These are phyloP conservation scores for Hyperoplus immaculatus DNA, from an alignment of 2,797 vertebrate species.

Conservation along the genomic window DNA sequence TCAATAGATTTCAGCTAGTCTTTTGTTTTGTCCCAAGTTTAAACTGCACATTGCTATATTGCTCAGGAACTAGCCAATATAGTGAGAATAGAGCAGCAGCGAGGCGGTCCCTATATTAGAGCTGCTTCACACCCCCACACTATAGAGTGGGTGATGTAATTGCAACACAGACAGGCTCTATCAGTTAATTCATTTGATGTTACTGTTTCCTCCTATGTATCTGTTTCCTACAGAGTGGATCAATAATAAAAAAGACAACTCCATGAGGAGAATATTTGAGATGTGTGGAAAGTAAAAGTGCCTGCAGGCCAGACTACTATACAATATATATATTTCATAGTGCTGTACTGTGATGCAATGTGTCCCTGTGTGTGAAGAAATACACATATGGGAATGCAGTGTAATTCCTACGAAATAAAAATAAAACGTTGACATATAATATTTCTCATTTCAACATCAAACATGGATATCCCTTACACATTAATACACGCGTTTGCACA, in stretches of 20 bases:
- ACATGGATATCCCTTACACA: constrained; percentile 3
- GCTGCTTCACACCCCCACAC: constrained; percentile 3
- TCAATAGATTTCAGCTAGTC: background rate
- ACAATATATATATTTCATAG: constrained; percentile 14
- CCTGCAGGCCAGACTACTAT: background rate
- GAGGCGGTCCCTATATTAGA: constrained; percentile 31
- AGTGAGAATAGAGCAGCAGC: constrained; percentile 5
- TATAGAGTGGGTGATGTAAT: background rate
- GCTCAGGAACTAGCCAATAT: background rate
- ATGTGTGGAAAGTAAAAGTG: constrained; percentile 12
- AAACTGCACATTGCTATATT: constrained; percentile 28
- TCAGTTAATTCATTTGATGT: constrained; percentile 21
- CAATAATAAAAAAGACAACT: constrained; percentile 39
- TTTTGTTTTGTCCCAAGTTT: background rate
- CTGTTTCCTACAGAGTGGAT: constrained; percentile 20
- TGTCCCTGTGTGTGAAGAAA: background rate
- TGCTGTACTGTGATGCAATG: constrained; percentile 23
- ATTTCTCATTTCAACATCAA: constrained; percentile 2
- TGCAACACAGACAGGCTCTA: background rate
- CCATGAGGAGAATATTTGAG: constrained; percentile 48
- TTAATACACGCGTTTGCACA: background rate
- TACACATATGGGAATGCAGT: background rate
- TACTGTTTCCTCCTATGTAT: constrained; percentile 5
- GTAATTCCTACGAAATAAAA: background rate
- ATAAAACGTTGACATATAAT: background rate